Conservation (phyloP, 2,113 vertebrate species). For the Nycticebus coucang region DNA sequence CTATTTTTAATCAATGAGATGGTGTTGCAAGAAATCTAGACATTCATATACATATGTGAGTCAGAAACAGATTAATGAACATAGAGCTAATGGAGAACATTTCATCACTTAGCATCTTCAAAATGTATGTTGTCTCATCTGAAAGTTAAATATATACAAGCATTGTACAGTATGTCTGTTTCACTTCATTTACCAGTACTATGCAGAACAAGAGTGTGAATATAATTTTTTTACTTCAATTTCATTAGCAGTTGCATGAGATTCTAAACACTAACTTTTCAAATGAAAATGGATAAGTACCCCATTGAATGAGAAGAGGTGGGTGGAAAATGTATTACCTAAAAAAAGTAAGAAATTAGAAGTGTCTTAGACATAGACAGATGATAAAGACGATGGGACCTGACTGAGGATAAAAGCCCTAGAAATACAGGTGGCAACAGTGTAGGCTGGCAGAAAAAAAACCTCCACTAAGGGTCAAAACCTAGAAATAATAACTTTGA, state of each 20-base stretch:
- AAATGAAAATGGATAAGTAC: not conserved
- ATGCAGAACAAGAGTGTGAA: not conserved
- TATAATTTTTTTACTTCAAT: not conserved
- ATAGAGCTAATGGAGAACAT: not conserved
- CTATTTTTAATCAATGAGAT: not conserved
- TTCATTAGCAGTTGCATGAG: not conserved
- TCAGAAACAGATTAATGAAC: not conserved
- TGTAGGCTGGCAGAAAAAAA: not conserved
- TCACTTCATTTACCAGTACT: not conserved
- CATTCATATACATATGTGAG: not conserved
- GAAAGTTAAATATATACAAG: not conserved
- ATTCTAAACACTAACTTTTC: not conserved
- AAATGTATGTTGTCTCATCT: not conserved
- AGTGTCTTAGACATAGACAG: not conserved
- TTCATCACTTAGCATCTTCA: not conserved
- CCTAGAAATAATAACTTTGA: not conserved
- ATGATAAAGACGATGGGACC: not conserved
- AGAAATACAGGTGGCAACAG: not conserved
- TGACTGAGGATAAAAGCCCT: not conserved
- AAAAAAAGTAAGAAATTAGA: not conserved
- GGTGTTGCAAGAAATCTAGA: slow-evolving; percentile 11
- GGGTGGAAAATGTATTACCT: not conserved
- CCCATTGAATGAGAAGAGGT: not conserved
- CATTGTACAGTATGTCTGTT: not conserved
- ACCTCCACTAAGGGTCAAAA: not conserved